Base-by-base conservation (phyloP, 2,113 vertebrate species). In the Martes martes region DNA sequence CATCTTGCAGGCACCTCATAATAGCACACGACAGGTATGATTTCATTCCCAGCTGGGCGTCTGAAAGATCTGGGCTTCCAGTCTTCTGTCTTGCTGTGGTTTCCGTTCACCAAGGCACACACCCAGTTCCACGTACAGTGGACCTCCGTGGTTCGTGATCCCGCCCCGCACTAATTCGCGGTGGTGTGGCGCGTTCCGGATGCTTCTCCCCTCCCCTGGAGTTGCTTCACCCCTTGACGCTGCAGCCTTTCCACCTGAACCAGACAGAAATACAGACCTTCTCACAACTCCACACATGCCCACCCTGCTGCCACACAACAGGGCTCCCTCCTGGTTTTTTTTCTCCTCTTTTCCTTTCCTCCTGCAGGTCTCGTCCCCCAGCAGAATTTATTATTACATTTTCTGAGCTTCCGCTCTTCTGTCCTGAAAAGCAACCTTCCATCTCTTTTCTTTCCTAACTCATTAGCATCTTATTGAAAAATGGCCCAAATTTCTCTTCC, bases 201-300 rank as follows among this genome's bases (percentile, higher is more conserved):
- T 0, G 2, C 59, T 14, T 6, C 24, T 63, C 4, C 23, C 0
- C 7, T 7, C 7, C 4, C 26, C 24, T 0, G 0, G 18, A 63
- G 24, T 4, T n/a, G 2, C 61, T 39, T 79, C 52, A 15, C 28
- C 42, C 4, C 28, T 50, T 13, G 19, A 26, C 31, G 14, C 21
- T 6, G 8, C 4, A 19, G 19, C 26, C 4, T n/a, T 59, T 13
- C 28, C 16, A 7, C 6, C 19, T 11, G 50, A 33, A 67, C 14
- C 63, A 15, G 73, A 45, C 23, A 74, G 74, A 10, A 18, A 28
- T 4, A 28, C 15, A 39, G 52, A 6, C 7, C n/a, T 47, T 19
- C 21, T n/a, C 5, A 0, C 14, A 24, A 7, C 13, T 33, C 45
- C 24, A 2, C 47, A 5, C 7, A 0, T 0, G 6, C 14, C 61